Evolutionary conservation across 2,888 invertebrate genomes (phyloP), one percentile per base, ranked within the genome.

Genomic region (Heliconius ismenius): DNA sequence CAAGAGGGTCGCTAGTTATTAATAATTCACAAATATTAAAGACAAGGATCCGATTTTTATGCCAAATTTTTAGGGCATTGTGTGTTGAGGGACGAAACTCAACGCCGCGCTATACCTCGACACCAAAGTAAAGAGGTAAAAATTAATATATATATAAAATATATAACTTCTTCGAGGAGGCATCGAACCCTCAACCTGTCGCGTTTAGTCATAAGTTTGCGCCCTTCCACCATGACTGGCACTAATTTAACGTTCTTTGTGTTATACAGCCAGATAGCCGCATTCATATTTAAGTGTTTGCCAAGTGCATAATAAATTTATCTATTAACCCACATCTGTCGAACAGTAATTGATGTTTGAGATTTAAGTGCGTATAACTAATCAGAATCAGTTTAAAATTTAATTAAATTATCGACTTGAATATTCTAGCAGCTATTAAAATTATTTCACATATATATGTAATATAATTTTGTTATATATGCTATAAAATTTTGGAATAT

Each of bases 271-370:
- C 58, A 58, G n/a, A 70, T 70, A 32, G 32, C 24, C 58, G 24
- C 32, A 58, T 3, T 28, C n/a, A 15, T n/a, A 36, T 24, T 67
- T 26, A 7, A 26, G 7, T 70, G 13, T 70, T 54, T 58, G 9
- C 24, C 28, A 70, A 32, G 58, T 70, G 36, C 58, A 24, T 58
- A 58, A 24, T 58, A 58, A n/a, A 58, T 32, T 70, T 32, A 58
- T 70, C 58, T 58, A 70, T 70, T 70, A 70, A 70, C 70, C 70
- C 36, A 70, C 58, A 32, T 70, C 13, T 58, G 58, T 36, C 70
- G 32, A 58, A 58, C 58, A 36, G n/a, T 58, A 70, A 70, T 36
- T 58, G 58, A 70, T 32, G 28, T 15, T 54, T 18, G 58, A 58
- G 28, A 58, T 32, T 58, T 32, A 32, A 70, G 15, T 70, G 32